Percentiles rank a stretch among this genome's conserved stretches.
Evolutionary conservation across 2,113 vertebrate species (phyloP).

Genomic region (Galeopterus variegatus): DNA sequence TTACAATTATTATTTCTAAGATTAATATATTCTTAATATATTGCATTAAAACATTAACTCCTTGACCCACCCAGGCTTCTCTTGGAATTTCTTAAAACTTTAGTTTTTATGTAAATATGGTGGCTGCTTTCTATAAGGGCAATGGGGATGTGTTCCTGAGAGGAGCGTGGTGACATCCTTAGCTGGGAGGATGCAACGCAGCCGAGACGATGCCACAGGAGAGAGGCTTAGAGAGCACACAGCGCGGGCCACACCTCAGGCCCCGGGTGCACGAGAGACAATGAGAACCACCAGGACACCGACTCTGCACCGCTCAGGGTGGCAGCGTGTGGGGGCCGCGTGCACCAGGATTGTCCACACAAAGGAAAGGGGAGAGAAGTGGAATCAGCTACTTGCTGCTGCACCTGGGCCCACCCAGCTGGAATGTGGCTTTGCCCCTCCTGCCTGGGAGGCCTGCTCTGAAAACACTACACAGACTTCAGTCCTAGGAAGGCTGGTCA

Average conservation of each 20-base stretch:
- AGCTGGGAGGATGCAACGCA: not conserved
- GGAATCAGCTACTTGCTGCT: not conserved
- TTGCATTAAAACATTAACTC: not conserved
- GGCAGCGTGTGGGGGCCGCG: not conserved
- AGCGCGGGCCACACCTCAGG: not conserved
- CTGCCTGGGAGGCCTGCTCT: no score
- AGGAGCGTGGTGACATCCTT: not conserved
- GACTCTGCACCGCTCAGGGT: no score
- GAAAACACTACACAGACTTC: not conserved
- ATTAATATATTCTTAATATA: not conserved
- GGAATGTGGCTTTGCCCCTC: not conserved
- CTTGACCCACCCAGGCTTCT: not conserved
- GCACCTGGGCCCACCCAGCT: not conserved
- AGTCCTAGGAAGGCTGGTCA: not conserved
- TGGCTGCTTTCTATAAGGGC: not conserved
- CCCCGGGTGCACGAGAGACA: not conserved
- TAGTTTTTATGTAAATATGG: not conserved
- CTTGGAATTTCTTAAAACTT: slow-evolving; percentile 31
- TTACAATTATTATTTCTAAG: not conserved
- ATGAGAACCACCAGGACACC: not conserved
- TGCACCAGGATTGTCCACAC: not conserved
- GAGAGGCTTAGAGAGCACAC: no score
- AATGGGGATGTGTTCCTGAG: not conserved
- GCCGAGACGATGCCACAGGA: not conserved
- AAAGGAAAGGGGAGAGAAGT: not conserved